phyloP scores from a whole-genome alignment of 2,113 vertebrate species.

The Astatoreochromis straeleni region DNA sequence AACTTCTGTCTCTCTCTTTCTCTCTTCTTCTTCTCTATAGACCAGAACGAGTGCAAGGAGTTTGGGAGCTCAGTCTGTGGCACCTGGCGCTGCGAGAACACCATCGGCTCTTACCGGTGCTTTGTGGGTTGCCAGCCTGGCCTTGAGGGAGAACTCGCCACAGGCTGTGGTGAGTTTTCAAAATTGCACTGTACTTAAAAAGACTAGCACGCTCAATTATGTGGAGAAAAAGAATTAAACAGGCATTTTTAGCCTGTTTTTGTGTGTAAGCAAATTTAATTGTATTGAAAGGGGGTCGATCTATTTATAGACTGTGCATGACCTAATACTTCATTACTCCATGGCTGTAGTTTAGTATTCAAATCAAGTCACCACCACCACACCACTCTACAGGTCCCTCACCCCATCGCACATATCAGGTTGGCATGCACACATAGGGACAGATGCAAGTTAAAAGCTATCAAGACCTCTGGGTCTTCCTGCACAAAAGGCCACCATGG shows the following conservation, averaged over 20 bases:
- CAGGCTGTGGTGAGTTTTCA: slow-evolving; percentile 64
- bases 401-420: not conserved
- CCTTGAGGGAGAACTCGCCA: slow-evolving; percentile 31
- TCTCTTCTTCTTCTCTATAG: slow-evolving; percentile 22
- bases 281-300: not conserved
- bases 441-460: slow-evolving; percentile 17
- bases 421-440: slow-evolving; percentile 8
- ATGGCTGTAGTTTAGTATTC: not conserved
- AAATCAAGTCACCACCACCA: not conserved
- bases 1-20: not conserved
- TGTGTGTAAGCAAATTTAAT: not conserved
- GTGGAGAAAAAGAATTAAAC: not conserved
- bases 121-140: slow-evolving; percentile 66
- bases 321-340: not conserved
- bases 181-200: not conserved
- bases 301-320: not conserved
- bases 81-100: slow-evolving; percentile 73
- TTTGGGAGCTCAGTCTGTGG: slow-evolving; percentile 67
- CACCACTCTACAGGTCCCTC: not conserved
- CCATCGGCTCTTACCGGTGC: slow-evolving; percentile 72
- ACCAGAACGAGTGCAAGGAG: slow-evolving; percentile 73
- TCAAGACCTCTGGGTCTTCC: slow-evolving; percentile 11
- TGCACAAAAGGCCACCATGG: not conserved
- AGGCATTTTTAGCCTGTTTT: not conserved
- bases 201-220: not conserved